Evolutionary conservation across 2,797 vertebrate species (phyloP), one percentile per base, ranked within the genome.

Genomic region (Smutsia gigantea): DNA sequence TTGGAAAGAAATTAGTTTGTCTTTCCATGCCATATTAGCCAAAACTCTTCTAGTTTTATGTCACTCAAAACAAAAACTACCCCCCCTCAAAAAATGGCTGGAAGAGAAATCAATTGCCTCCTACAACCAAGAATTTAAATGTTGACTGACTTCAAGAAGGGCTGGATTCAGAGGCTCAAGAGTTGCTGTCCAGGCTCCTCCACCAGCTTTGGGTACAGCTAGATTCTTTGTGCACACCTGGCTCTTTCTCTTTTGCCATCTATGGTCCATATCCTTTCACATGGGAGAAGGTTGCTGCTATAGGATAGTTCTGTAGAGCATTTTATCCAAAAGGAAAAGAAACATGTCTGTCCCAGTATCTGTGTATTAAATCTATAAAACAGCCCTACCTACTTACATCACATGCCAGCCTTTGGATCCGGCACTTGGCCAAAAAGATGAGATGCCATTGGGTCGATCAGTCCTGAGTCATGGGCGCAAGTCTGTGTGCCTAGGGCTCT

Each of bases 1-100:
- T 71, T 39, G 4, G 90, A 96, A 97, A 93, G 90, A 57, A 88
- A 37, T 29, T 19, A 29, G 39, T 89, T 86, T 93, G 7, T 25
- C 4, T 21, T 51, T 96, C 2, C 11, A 11, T 39, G 27, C 84
- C 27, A 51, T 46, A 51, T 18, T 74, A 23, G 59, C 68, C 27
- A 82, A 87, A 94, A 93, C 15, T 91, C 12, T 78, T 88, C 17
- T 23, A 31, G 25, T 68, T 87, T 93, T 49, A 63, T 29, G 18
- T 83, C 71, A 81, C 31, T 81, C 74, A 94, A 77, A 39, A n/a
- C 10, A 51, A 77, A 92, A 82, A 49, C 4, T 74, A 71, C 5
- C 17, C 21, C 21, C 11, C 13, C 25, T 83, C 39, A 59, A 66
- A 78, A 46, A 87, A 55, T 55, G 1, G 23, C 15, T 85, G 31